Evolutionary conservation across 2,113 vertebrate species (phyloP).

Genomic region (Cranoglanis bouderius): DNA sequence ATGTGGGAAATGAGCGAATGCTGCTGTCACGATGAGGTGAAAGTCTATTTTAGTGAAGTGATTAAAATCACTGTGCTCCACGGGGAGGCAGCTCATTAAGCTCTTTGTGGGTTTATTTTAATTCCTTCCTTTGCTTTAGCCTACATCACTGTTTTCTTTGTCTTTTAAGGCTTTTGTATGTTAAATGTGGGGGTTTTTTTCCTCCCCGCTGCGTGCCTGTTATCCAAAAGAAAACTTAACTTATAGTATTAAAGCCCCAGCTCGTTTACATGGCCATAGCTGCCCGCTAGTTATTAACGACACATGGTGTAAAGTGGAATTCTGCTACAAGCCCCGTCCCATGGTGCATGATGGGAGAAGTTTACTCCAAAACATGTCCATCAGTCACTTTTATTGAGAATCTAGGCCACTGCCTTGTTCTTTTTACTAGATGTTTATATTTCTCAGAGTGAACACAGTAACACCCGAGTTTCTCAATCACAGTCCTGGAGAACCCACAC

Average conservation of each 20-base stretch:
- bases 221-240: neutral
- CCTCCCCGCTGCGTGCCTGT: no score
- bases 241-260: neutral
- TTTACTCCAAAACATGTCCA: neutral
- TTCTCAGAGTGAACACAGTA: neutral
- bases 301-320: neutral
- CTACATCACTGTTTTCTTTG: neutral
- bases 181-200: neutral
- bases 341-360: neutral
- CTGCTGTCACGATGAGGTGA: constrained; percentile 9
- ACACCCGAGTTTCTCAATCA: no score
- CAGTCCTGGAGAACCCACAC: neutral
- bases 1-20: constrained; percentile 6
- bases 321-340: neutral
- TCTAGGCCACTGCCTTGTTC: neutral
- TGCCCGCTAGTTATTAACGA: neutral
- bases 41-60: constrained; percentile 24
- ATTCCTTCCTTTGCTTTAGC: neutral
- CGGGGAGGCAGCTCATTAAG: constrained; percentile 5
- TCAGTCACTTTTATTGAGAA: neutral
- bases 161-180: neutral
- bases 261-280: neutral
- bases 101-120: constrained; percentile 20
- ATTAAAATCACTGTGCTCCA: constrained; percentile 24
- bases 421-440: neutral